Evolutionary conservation across 2,113 vertebrate genomes (phyloP).

Genomic region (Brienomyrus longianalis): DNA sequence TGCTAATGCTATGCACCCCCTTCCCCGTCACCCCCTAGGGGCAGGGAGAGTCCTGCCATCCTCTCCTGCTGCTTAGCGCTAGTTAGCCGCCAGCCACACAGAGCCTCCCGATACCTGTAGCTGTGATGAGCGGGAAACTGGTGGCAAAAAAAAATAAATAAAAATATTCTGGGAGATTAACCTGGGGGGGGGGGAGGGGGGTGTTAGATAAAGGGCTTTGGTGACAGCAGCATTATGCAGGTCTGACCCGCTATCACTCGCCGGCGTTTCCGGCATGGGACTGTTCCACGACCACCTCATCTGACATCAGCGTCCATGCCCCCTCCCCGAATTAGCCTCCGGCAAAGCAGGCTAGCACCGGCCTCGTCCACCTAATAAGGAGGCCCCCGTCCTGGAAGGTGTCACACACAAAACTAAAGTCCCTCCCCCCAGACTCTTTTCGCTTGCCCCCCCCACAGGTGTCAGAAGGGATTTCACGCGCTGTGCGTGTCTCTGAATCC

Average conservation of each 20-base stretch:
- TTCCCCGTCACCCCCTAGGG: not conserved
- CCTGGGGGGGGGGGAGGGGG: not conserved
- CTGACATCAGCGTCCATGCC: not conserved
- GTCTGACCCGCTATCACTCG: not conserved
- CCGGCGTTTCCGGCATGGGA: not conserved
- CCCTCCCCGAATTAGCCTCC: not conserved
- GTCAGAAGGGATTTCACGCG: slow-evolving; percentile 63
- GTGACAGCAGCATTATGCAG: not conserved
- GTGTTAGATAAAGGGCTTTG: not conserved
- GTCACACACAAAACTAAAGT: not conserved
- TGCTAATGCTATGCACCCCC: not conserved
- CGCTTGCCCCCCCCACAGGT: slow-evolving; percentile 37
- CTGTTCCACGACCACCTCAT: too few species aligned
- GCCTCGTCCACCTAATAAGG: slow-evolving; percentile 19
- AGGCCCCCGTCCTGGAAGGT: not conserved
- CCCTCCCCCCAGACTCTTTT: slow-evolving; percentile 23
- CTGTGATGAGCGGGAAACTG: not conserved
- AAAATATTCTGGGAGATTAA: not conserved
- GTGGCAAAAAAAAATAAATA: not conserved
- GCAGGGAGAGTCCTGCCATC: not conserved
- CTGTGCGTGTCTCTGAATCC: slow-evolving; percentile 52
- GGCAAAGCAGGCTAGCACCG: not conserved
- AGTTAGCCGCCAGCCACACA: not conserved
- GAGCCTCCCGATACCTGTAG: not conserved
- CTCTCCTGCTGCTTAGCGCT: not conserved